phyloP scores from a whole-genome alignment of 2,797 vertebrate species.

The Enteromius mattozi region DNA sequence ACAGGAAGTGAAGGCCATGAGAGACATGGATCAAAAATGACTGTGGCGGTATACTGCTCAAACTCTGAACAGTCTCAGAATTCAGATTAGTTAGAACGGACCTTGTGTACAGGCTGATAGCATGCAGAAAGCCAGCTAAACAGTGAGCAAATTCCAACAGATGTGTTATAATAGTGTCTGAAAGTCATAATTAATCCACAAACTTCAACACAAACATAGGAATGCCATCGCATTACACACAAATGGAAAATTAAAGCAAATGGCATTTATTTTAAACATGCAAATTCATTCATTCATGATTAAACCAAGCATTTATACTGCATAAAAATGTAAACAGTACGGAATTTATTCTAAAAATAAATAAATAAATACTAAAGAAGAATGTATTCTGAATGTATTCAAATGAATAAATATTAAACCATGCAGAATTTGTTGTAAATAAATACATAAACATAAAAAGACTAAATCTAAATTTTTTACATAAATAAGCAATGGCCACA shows the following conservation, averaged over 20 bases:
- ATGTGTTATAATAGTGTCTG: not conserved
- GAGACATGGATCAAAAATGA: slow-evolving; percentile 63
- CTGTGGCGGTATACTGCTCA: not conserved
- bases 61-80: not conserved
- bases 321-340: not conserved
- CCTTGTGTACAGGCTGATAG: not conserved
- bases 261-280: not conserved
- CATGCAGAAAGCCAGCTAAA: not conserved
- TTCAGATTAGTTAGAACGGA: not conserved
- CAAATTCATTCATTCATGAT: not conserved
- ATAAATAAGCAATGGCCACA: not conserved
- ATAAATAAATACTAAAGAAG: not conserved
- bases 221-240: not conserved
- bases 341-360: not conserved
- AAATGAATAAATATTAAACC: not conserved
- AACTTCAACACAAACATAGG: not conserved
- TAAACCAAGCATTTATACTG: not conserved
- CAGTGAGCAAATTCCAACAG: not conserved
- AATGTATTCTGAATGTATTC: not conserved
- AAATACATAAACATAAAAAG: not conserved
- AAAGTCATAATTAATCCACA: not conserved
- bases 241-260: not conserved
- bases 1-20: slow-evolving; percentile 73
- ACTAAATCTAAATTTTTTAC: not conserved
- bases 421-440: not conserved